Evolutionary conservation across 2,113 vertebrate genomes (phyloP), one percentile per base, ranked within the genome.

Genomic region (Dromas ardeola): DNA sequence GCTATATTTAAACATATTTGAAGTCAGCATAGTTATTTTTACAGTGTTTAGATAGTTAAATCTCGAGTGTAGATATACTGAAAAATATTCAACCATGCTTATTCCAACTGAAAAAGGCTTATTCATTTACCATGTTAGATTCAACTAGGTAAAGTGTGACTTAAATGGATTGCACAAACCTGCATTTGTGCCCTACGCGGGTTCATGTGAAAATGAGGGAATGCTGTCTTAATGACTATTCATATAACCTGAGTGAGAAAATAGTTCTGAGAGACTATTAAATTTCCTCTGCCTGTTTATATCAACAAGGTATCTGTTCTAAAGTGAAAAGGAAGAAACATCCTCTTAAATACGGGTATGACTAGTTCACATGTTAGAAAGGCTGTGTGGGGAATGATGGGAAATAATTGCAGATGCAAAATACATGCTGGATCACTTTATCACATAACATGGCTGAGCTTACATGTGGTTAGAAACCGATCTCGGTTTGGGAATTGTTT

Each of bases 401-500:
- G 36, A 85, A 91, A 61, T 52, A 81, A 87, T 87, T 91, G 42
- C 25, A 45, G 58, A 63, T 77, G 84, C 52, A 94, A 88, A 95
- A 79, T 79, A 72, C 13, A 32, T n/a, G 9, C 70, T 84, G 56
- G 52, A 67, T 53, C 78, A 90, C 25, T 95, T 85, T 77, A 65
- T 90, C 89, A 36, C 2, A 3, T 63, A 93, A 81, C 56, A 67
- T 10, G 6, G 47, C n/a, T 95, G 86, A 87, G 34, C 52, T 94
- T 93, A 93, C 42, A 62, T 56, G 61, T 84, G 66, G 65, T 91
- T 95, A 87, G 81, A 96, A 96, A 96, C 36, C 0, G 23, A 82
- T 95, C 81, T 67, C 4, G 5, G 70, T 89, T 87, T 88, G 91
- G 91, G 93, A 96, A 79, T 81, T 94, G 78, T 72, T 94, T 89